Conservation (phyloP, 2,113 vertebrate species). For the Ifrita kowaldi region DNA sequence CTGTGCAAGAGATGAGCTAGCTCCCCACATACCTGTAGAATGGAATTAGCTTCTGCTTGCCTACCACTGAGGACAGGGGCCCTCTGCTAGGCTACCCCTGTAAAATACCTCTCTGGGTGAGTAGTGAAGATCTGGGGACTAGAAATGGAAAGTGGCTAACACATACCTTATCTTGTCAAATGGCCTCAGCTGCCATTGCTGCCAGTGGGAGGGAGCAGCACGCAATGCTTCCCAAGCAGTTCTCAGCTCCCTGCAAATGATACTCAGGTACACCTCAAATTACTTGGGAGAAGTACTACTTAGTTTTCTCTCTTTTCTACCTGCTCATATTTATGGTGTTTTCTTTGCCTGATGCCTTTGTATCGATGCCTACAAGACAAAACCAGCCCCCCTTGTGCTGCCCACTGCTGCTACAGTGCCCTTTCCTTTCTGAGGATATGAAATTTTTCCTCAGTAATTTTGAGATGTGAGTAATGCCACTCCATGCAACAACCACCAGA, state of each 20-base stretch:
- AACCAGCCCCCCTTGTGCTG: not conserved
- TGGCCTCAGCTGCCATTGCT: not conserved
- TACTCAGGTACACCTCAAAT: not conserved
- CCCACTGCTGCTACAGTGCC: not conserved
- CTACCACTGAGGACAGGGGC: not conserved
- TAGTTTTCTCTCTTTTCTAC: not conserved
- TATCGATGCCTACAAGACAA: not conserved
- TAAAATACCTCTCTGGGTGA: not conserved
- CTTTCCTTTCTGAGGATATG: not conserved
- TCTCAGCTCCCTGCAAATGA: not conserved
- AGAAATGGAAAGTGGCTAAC: not conserved
- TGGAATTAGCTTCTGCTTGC: not conserved
- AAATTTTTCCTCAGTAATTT: not conserved
- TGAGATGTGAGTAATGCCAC: constrained; percentile 53
- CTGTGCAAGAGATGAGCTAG: not conserved
- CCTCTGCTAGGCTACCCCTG: not conserved
- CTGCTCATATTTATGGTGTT: not conserved
- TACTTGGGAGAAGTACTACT: not conserved
- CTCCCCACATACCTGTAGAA: not conserved
- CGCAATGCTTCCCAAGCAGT: not conserved
- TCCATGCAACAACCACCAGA: constrained; percentile 69
- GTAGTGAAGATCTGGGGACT: not conserved
- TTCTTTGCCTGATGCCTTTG: not conserved
- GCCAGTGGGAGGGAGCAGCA: not conserved
- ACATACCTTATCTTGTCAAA: not conserved